Evolutionary conservation across 1,140 invertebrate species (phyloP).

Genomic region (Wasmannia auropunctata): DNA sequence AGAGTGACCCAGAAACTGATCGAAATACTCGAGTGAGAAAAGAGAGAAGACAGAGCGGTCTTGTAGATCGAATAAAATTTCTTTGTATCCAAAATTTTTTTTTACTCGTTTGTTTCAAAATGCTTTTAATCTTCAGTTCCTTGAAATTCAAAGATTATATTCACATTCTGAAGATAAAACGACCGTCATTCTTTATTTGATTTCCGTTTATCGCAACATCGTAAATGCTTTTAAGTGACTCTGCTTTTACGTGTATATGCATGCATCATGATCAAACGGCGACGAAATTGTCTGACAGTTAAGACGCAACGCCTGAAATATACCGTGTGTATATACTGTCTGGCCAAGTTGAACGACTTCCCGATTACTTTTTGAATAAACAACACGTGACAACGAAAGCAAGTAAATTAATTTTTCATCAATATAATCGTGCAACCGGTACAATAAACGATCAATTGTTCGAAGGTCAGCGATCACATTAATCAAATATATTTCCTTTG

Average conservation of each 20-base stretch:
- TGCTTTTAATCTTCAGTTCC: not conserved
- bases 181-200: not conserved
- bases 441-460: not conserved
- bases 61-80: not conserved
- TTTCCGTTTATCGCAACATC: not conserved
- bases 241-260: not conserved
- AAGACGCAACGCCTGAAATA: not conserved
- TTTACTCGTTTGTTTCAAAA: not conserved
- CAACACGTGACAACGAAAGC: not conserved
- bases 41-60: not conserved
- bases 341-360: constrained; percentile 27
- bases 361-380: not conserved
- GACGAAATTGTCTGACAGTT: not conserved
- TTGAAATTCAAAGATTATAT: not conserved
- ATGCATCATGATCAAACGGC: not conserved
- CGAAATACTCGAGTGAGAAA: not conserved
- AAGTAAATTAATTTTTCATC: not conserved
- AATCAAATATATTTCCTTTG: not conserved
- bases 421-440: not conserved
- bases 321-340: not conserved
- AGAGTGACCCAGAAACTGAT: constrained; percentile 9
- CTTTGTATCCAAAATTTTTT: not conserved
- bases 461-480: constrained; percentile 15
- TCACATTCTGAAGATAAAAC: not conserved
- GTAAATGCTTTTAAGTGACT: not conserved